These are phyloP conservation scores for Clarias gariepinus DNA, from an alignment of 2,113 vertebrate genomes.

Conservation along the genomic window DNA sequence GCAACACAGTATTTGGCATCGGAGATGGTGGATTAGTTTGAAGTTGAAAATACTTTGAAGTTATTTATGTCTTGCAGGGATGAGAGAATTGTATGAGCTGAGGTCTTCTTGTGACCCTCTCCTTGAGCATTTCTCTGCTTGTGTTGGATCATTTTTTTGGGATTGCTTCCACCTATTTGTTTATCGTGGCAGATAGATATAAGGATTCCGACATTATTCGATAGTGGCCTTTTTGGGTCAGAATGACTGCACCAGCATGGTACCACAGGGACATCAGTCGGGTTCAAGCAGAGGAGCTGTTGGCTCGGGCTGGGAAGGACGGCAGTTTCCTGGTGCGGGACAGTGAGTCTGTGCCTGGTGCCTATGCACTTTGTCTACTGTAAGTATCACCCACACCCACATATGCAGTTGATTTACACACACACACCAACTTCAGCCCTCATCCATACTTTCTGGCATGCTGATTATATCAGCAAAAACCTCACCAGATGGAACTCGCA, in stretches of 20 bases:
- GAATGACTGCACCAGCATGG: constrained; percentile 78
- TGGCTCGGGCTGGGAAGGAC: constrained; percentile 80
- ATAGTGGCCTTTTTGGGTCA: constrained; percentile 27
- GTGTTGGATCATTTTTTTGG: not conserved
- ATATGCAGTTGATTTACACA: not conserved
- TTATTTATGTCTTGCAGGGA: not conserved
- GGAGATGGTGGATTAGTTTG: constrained; percentile 21
- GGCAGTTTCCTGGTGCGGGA: constrained; percentile 87
- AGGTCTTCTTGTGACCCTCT: not conserved
- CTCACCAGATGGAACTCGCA: not conserved
- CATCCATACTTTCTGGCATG: not conserved
- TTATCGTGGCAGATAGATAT: constrained; percentile 42
- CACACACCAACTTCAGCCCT: not conserved
- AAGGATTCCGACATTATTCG: constrained; percentile 42
- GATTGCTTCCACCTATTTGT: not conserved
- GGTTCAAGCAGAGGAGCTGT: constrained; percentile 80
- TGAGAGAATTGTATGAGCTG: not conserved
- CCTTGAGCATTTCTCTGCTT: not conserved
- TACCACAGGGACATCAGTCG: constrained; percentile 87
- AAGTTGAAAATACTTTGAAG: not conserved
- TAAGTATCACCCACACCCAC: constrained; percentile 65
- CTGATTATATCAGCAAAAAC: constrained; percentile 8
- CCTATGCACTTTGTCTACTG: constrained; percentile 86
- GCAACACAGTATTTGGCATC: constrained; percentile 2
- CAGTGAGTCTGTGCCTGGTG: constrained; percentile 86